Evolutionary conservation across 2,797 vertebrate genomes (phyloP).

Genomic region (Epinephelus coioides): DNA sequence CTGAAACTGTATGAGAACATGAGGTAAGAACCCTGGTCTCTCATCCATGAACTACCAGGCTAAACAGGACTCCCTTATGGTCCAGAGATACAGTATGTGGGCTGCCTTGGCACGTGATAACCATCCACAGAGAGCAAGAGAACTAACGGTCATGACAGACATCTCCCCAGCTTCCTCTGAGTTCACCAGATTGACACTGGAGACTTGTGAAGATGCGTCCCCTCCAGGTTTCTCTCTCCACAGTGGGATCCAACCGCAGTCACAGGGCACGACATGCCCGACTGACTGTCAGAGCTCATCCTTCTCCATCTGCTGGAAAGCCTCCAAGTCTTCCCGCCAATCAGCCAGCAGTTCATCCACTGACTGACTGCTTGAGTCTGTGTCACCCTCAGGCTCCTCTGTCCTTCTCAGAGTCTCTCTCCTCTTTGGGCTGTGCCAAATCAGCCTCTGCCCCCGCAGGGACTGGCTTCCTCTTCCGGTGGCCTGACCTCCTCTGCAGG

Average conservation of each 20-base stretch:
- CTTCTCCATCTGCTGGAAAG: constrained; percentile 99
- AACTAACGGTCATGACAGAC: constrained; percentile 18
- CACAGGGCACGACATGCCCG: constrained; percentile 32
- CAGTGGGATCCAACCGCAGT: constrained; percentile 52
- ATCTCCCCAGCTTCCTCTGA: constrained; percentile 40
- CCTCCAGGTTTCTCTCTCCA: constrained; percentile 17
- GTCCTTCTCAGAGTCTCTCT: constrained; percentile 75
- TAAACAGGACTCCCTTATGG: constrained; percentile 51
- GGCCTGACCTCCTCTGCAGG: constrained; percentile 43
- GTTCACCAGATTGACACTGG: constrained; percentile 44
- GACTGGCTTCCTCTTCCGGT: constrained; percentile 34
- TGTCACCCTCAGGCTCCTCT: constrained; percentile 83
- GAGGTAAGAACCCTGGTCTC: constrained; percentile 65
- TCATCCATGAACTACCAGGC: constrained; percentile 37
- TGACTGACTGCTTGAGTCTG: constrained; percentile 84
- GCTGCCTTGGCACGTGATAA: constrained; percentile 58
- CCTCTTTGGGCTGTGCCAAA: constrained; percentile 29
- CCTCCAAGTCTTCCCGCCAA: constrained; percentile 99
- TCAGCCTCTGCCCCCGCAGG: constrained; percentile 35
- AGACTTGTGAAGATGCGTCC: constrained; percentile 32
- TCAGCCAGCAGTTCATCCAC: constrained; percentile 96
- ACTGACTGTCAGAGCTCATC: constrained; percentile 95
- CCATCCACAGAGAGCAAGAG: constrained; percentile 50
- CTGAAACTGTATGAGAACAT: constrained; percentile 56
- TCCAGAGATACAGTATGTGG: constrained; percentile 53